Percentiles rank a stretch among this genome's conserved stretches.
phyloP scores from a whole-genome alignment of 2,797 vertebrate species.

The Avahi laniger region DNA sequence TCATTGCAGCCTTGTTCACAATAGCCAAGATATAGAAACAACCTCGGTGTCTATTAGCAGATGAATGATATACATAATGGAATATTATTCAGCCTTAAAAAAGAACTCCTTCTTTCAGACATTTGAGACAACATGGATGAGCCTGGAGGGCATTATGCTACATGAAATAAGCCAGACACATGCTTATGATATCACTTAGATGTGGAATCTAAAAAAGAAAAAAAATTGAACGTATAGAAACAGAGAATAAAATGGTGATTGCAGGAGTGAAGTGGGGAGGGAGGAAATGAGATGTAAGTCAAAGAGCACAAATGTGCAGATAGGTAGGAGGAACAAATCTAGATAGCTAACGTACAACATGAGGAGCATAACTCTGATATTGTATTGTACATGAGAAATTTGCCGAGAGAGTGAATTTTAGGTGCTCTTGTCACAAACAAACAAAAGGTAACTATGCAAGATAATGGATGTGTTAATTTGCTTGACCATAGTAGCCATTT shows the following conservation, averaged over 20 bases:
- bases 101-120: background rate
- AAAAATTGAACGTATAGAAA: background rate
- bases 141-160: background rate
- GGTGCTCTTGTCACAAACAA: background rate
- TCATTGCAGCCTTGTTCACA: background rate
- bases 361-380: background rate
- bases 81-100: background rate
- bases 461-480: background rate
- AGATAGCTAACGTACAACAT: background rate
- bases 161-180: background rate
- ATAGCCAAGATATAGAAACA: background rate
- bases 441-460: background rate
- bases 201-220: background rate
- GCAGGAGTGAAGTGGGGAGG: background rate
- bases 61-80: background rate
- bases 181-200: background rate
- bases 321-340: background rate
- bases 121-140: background rate
- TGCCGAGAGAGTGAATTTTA: background rate
- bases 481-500: background rate
- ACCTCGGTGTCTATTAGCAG: background rate
- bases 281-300: background rate
- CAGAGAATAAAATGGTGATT: background rate
- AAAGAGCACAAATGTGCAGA: background rate
- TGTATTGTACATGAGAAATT: too few relatives aligned